Percentiles rank a stretch among this genome's conserved stretches.
These are phyloP conservation scores for Axinella damicornis DNA, from an alignment of 37 sponge, comb jelly and placozoan genomes.

Conservation along the genomic window DNA sequence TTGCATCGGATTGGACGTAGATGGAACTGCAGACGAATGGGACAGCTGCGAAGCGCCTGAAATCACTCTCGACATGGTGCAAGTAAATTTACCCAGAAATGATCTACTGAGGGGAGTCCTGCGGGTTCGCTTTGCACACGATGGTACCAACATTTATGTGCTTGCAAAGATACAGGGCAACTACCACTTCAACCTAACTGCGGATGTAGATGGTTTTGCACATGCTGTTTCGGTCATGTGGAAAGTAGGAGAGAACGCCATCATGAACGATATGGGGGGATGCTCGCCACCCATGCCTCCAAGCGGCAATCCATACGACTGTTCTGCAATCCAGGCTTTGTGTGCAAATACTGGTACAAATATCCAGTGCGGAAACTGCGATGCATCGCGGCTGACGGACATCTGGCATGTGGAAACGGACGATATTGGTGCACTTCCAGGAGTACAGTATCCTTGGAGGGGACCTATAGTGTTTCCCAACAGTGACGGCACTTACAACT, in stretches of 20 bases:
- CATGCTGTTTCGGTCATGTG: constrained; percentile 55
- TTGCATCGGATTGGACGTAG: constrained; percentile 41
- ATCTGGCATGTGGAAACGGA: no score
- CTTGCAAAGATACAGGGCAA: constrained; percentile 1
- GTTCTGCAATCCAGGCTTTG: no score
- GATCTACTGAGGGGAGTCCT: background rate
- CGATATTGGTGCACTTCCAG: no score
- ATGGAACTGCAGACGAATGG: constrained; percentile 51
- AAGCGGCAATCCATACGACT: no score
- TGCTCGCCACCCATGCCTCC: no score
- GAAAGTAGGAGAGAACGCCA: constrained; percentile 28
- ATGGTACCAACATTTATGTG: constrained; percentile 42
- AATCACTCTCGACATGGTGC: constrained; percentile 16
- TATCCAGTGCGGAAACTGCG: no score
- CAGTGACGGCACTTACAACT: no score
- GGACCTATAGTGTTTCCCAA: no score
- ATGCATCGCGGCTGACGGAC: no score
- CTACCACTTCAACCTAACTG: constrained; percentile 53
- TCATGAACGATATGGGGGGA: no score
- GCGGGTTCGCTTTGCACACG: constrained; percentile 34
- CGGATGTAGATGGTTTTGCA: background rate
- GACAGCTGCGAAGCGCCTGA: constrained; percentile 15
- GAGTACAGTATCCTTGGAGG: no score
- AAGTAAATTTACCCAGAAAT: constrained; percentile 26
- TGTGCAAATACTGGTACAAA: no score